Conservation (phyloP, 2,113 vertebrate species). For the Callipepla californica region DNA sequence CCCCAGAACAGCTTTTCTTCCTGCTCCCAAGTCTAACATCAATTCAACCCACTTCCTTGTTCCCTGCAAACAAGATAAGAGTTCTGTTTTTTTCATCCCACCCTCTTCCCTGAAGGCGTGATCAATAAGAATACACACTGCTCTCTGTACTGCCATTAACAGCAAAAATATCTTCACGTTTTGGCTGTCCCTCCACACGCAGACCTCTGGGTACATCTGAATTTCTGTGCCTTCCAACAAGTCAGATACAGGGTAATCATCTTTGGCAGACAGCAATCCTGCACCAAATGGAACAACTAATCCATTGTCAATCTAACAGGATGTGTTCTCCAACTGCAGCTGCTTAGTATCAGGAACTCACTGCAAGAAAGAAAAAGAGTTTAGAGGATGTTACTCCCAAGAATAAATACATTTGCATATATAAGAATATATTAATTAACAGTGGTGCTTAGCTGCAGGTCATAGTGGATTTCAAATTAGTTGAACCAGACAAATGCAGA, state of each 20-base stretch:
- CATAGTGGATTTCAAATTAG: not conserved
- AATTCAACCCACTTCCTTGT: not conserved
- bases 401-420: not conserved
- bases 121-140: not conserved
- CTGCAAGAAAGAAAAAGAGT: slow-evolving; percentile 57
- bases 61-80: not conserved
- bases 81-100: not conserved
- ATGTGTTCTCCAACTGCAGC: slow-evolving; percentile 35
- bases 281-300: slow-evolving; percentile 26
- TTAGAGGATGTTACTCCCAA: slow-evolving; percentile 11
- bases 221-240: not conserved
- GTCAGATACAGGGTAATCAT: slow-evolving; percentile 35
- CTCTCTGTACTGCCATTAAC: not conserved
- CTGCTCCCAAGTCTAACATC: not conserved
- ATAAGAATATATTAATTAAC: slow-evolving; percentile 1
- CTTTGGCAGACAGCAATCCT: slow-evolving; percentile 42
- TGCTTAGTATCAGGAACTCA: slow-evolving; percentile 24
- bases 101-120: not conserved
- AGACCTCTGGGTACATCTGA: slow-evolving; percentile 1
- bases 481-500: not conserved
- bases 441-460: not conserved
- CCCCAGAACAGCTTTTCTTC: not conserved
- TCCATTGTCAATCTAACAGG: slow-evolving; percentile 45
- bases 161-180: slow-evolving; percentile 2
- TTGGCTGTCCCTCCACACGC: not conserved